Conservation (phyloP, 2,113 vertebrate genomes). For the Naja naja region DNA sequence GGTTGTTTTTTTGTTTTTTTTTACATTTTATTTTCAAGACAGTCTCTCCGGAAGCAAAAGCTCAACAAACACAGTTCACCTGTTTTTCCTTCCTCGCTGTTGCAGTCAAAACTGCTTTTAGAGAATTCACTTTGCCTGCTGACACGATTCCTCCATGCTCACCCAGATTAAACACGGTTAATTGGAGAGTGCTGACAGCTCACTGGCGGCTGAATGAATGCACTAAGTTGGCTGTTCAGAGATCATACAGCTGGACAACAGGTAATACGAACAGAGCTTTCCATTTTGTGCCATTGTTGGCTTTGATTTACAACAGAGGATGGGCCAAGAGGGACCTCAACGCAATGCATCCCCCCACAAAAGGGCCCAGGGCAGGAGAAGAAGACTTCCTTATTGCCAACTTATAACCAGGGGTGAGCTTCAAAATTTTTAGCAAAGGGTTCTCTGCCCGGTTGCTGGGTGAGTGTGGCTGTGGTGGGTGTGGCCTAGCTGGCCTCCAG, state of each 20-base stretch:
- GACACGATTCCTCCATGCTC: slow-evolving; percentile 70
- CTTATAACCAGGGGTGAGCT: neutral
- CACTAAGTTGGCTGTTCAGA: slow-evolving; percentile 41
- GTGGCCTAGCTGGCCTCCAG: too few species aligned
- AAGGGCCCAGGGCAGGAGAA: neutral
- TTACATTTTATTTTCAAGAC: slow-evolving; percentile 26
- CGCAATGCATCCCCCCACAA: neutral
- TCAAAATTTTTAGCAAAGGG: too few species aligned
- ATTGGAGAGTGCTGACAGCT: slow-evolving; percentile 79
- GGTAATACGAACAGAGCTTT: slow-evolving; percentile 23
- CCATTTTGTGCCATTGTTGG: slow-evolving; percentile 5
- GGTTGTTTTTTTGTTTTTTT: neutral
- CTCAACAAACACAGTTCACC: slow-evolving; percentile 3
- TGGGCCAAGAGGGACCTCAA: neutral
- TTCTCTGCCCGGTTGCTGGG: too few species aligned
- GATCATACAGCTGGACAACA: neutral
- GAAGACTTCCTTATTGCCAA: neutral
- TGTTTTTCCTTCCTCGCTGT: neutral
- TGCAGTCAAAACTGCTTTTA: slow-evolving; percentile 63
- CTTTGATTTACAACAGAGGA: neutral
- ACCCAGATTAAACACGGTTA: slow-evolving; percentile 73
- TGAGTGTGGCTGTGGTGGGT: too few species aligned
- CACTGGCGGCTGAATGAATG: slow-evolving; percentile 61
- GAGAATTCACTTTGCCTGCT: slow-evolving; percentile 70
- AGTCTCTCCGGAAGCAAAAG: slow-evolving; percentile 7